These are phyloP conservation scores for Forbesichthys papilliferus DNA, from an alignment of 2,113 vertebrate species.

Conservation along the genomic window DNA sequence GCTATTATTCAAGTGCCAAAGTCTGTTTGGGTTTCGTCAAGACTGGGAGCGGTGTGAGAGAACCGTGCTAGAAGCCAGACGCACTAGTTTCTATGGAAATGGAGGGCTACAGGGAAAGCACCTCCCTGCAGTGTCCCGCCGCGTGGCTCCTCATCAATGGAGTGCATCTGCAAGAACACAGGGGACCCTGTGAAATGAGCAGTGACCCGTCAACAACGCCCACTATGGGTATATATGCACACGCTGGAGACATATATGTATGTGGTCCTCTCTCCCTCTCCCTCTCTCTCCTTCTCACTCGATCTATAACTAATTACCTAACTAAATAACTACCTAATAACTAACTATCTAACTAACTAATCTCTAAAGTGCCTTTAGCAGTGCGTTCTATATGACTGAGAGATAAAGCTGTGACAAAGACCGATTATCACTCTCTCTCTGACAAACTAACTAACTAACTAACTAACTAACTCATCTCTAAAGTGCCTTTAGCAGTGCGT, in stretches of 20 bases:
- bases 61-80: slow-evolving; percentile 85
- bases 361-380: too few relatives aligned
- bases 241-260: slow-evolving; percentile 54
- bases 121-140: slow-evolving; percentile 92
- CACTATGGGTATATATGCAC: slow-evolving; percentile 66
- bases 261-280: background rate
- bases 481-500: too few relatives aligned
- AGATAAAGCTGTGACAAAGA: too few relatives aligned
- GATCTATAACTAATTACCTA: too few relatives aligned
- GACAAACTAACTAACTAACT: too few relatives aligned
- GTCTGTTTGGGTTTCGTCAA: slow-evolving; percentile 87
- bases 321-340: too few relatives aligned
- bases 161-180: slow-evolving; percentile 97
- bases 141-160: slow-evolving; percentile 94
- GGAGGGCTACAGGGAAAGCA: slow-evolving; percentile 83
- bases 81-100: slow-evolving; percentile 97
- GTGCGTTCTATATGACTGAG: too few relatives aligned
- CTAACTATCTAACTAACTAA: too few relatives aligned
- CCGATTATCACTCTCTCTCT: too few relatives aligned
- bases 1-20: slow-evolving; percentile 90
- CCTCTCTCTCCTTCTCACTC: too few relatives aligned
- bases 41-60: slow-evolving; percentile 84
- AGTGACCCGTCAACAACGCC: slow-evolving; percentile 91
- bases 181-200: slow-evolving; percentile 91
- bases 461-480: too few relatives aligned